Evolutionary conservation across 2,797 vertebrate species (phyloP), one percentile per base, ranked within the genome.

Genomic region (Acipenser ruthenus): DNA sequence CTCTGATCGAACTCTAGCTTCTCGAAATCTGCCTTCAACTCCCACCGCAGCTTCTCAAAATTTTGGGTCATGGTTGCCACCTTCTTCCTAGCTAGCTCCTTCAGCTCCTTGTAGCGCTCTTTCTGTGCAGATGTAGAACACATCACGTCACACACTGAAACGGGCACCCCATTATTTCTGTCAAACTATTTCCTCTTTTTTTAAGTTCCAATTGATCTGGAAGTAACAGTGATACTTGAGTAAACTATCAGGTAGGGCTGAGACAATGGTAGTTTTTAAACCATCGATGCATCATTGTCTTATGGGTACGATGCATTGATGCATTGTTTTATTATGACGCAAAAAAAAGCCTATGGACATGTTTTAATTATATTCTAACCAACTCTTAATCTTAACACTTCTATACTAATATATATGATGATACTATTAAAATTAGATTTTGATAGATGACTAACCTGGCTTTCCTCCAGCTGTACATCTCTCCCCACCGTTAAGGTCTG

Each of bases 1-100:
- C 90, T 90, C 73, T 84, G 75, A 69, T 94, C 88, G 64, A 94
- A 90, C 12, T 83, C 82, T 64, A 94, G 74, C 70, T 88, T 93
- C 65, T 94, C 94, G 2, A 73, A 49, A 63, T 94, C 91, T 0
- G 89, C 87, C 73, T 74, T 93, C 60, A 93, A 81, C 53, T 93
- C 93, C 94, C 93, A 92, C 1, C 74, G 78, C 56, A 97, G 79
- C 66, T 94, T 95, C 63, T 95, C 87, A 1, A 88, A 78, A 59
- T 93, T 91, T 63, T 99, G 96, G 12, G 69, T 80, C 68, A 94
- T 66, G 0, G 80, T 73, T 1, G 89, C 93, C 4, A 84, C 88
- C 68, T 89, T 88, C 77, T 80, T 95, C 67, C 85, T 90, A 2
- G 87, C 84, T 56, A 80, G 49, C 65, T 95, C 91, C 81, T 95